These are phyloP conservation scores for Parotocinclus haroldoi DNA, from an alignment of 2,797 vertebrate species.

Conservation along the genomic window DNA sequence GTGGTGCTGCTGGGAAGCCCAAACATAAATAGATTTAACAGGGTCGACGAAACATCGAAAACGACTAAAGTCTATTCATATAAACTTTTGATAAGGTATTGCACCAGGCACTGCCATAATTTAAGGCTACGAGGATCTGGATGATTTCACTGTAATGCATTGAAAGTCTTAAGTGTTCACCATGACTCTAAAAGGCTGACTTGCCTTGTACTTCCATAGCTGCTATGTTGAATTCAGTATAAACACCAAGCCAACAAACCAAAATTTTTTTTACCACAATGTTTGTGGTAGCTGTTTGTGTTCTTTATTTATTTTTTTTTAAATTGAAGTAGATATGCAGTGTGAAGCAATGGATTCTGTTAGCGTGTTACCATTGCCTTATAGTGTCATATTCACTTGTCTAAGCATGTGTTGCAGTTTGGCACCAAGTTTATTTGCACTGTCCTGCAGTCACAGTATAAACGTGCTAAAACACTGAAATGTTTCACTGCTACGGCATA, in stretches of 20 bases:
- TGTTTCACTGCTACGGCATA: slow-evolving; percentile 24
- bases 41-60: slow-evolving; percentile 27
- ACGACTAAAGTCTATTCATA: slow-evolving; percentile 16
- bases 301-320: too few species aligned
- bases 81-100: slow-evolving; percentile 29
- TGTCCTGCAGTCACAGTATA: slow-evolving; percentile 8
- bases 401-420: slow-evolving; percentile 47
- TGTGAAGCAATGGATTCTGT: slow-evolving; percentile 33
- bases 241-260: slow-evolving; percentile 45
- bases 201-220: slow-evolving; percentile 36
- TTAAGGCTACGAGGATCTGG: slow-evolving; percentile 17
- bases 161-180: slow-evolving; percentile 1
- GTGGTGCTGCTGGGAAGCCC: slow-evolving; percentile 18
- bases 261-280: slow-evolving; percentile 41
- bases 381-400: slow-evolving; percentile 36
- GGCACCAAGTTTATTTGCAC: slow-evolving; percentile 35
- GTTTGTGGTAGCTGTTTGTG: slow-evolving; percentile 31
- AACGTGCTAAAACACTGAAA: slow-evolving; percentile 17
- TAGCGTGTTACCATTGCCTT: slow-evolving; percentile 28
- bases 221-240: slow-evolving; percentile 46
- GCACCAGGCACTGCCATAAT: slow-evolving; percentile 33
- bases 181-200: slow-evolving; percentile 19
- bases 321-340: slow-evolving; percentile 8
- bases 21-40: slow-evolving; percentile 11
- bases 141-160: slow-evolving; percentile 20